These are phyloP conservation scores for Polyommatus icarus DNA, from an alignment of 2,888 invertebrate genomes.

Conservation along the genomic window DNA sequence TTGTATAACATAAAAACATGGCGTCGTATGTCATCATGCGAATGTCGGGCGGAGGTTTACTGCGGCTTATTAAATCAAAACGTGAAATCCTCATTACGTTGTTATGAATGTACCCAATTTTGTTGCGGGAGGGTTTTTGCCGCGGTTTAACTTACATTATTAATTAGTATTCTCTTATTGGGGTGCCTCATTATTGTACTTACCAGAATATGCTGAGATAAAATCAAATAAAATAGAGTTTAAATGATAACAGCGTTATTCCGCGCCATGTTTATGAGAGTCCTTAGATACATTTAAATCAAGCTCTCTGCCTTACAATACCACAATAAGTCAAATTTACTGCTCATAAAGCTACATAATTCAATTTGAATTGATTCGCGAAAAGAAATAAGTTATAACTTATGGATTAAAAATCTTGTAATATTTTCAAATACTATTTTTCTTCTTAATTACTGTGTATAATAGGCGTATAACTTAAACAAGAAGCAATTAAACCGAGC, in stretches of 20 bases:
- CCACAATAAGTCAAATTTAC: too few species aligned
- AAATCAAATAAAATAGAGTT: too few species aligned
- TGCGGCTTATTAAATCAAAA: slow-evolving; percentile 15
- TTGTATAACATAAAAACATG: slow-evolving; percentile 4
- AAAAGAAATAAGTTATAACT: not conserved
- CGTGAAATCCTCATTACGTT: not conserved
- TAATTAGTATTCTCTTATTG: not conserved
- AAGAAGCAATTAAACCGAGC: not conserved
- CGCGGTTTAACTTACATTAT: not conserved
- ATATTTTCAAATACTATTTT: not conserved
- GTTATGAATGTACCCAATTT: not conserved
- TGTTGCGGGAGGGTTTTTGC: not conserved
- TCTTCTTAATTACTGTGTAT: not conserved
- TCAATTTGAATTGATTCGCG: not conserved
- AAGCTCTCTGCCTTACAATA: too few species aligned
- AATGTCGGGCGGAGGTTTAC: not conserved
- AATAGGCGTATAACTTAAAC: not conserved
- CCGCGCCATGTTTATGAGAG: too few species aligned
- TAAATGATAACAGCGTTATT: too few species aligned
- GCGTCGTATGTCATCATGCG: not conserved
- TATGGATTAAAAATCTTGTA: not conserved
- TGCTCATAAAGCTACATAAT: too few species aligned
- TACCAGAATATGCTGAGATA: too few species aligned
- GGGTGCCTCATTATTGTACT: too few species aligned
- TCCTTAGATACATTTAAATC: too few species aligned